Percentiles rank a stretch among this genome's conserved stretches.
phyloP scores from a whole-genome alignment of 2,113 vertebrate genomes.

The Trogon melanurus region DNA sequence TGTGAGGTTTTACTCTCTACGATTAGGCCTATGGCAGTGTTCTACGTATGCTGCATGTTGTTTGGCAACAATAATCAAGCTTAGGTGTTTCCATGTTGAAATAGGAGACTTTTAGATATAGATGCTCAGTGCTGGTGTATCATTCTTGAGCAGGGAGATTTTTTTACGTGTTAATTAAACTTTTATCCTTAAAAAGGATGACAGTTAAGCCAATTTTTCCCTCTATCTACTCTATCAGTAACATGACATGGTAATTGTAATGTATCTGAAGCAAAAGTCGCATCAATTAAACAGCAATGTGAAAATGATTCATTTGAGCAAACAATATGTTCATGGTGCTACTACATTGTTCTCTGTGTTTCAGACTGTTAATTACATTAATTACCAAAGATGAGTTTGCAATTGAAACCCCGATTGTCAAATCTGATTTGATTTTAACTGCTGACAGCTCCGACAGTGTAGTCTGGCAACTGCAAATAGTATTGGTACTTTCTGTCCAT shows the following conservation, averaged over 20 bases:
- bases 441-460: not conserved
- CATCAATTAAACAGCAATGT: constrained; percentile 19
- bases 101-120: not conserved
- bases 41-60: not conserved
- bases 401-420: constrained; percentile 49
- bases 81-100: not conserved
- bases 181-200: not conserved
- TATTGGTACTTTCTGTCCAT: not conserved
- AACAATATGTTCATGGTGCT: constrained; percentile 35
- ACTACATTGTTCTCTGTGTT: constrained; percentile 22
- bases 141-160: not conserved
- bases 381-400: constrained; percentile 43
- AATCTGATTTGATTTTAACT: constrained; percentile 22
- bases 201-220: not conserved
- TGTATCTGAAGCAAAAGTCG: constrained; percentile 26
- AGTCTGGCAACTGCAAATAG: not conserved
- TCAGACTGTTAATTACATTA: constrained; percentile 63
- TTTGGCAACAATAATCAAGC: not conserved
- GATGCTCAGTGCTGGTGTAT: not conserved
- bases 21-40: not conserved
- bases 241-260: constrained; percentile 9
- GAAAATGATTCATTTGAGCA: constrained; percentile 44
- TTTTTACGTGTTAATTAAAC: not conserved
- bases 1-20: not conserved
- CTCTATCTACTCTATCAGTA: not conserved